These are phyloP conservation scores for Dasysyrphus tricinctus DNA, from an alignment of 2,888 invertebrate species.

Conservation along the genomic window DNA sequence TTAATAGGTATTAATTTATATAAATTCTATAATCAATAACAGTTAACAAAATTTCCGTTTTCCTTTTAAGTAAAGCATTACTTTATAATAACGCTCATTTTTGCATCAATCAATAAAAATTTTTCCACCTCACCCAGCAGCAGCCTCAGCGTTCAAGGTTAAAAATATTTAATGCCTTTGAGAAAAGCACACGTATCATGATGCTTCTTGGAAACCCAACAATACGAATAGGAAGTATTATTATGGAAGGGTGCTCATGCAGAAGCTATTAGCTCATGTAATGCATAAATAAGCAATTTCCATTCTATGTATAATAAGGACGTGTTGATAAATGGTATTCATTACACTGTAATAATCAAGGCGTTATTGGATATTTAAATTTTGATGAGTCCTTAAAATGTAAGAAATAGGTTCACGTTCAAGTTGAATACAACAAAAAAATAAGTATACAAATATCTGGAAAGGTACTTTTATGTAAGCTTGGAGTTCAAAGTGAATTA, in stretches of 20 bases:
- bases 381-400: slow-evolving; percentile 50
- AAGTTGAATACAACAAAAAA: background rate
- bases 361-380: slow-evolving; percentile 57
- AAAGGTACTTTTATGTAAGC: background rate
- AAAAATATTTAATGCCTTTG: slow-evolving; percentile 29
- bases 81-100: background rate
- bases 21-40: background rate
- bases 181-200: slow-evolving; percentile 1
- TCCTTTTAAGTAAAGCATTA: background rate
- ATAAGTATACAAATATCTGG: background rate
- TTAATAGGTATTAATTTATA: background rate
- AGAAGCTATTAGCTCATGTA: slow-evolving; percentile 42
- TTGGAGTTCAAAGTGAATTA: background rate
- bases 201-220: background rate
- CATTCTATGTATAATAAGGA: slow-evolving; percentile 24
- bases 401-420: background rate
- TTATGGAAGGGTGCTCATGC: slow-evolving; percentile 34
- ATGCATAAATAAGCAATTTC: slow-evolving; percentile 51
- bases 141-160: no score
- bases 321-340: slow-evolving; percentile 44
- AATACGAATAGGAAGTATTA: slow-evolving; percentile 7
- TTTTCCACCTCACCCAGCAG: background rate
- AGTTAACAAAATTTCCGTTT: background rate
- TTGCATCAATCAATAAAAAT: slow-evolving; percentile 17
- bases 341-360: slow-evolving; percentile 29